phyloP scores from a whole-genome alignment of 23 tunicate genomes.

The Styela plicata region DNA sequence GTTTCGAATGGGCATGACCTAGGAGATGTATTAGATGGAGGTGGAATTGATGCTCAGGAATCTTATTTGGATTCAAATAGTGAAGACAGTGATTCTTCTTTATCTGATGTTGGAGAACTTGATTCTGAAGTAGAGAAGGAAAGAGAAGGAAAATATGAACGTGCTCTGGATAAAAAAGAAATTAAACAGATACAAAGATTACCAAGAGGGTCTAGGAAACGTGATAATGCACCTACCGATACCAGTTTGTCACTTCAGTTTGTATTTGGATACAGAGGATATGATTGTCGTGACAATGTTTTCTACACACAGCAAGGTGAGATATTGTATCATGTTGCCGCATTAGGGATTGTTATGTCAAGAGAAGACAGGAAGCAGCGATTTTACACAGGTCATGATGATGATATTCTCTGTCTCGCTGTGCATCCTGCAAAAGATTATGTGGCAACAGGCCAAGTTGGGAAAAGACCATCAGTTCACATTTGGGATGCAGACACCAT shows the following conservation, averaged over 20 bases:
- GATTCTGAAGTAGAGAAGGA: constrained; percentile 95
- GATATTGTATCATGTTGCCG: constrained; percentile 89
- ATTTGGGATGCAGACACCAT: constrained; percentile 71
- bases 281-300: constrained; percentile 96
- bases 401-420: constrained; percentile 84
- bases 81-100: constrained; percentile 78
- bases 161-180: constrained; percentile 78
- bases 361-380: constrained; percentile 45
- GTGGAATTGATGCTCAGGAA: constrained; percentile 2
- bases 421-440: constrained; percentile 85
- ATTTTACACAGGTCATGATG: constrained; percentile 92
- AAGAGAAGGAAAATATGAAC: constrained; percentile 79
- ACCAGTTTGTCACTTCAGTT: constrained; percentile 60
- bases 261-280: constrained; percentile 89
- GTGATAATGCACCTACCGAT: constrained; percentile 37
- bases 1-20: constrained; percentile 35
- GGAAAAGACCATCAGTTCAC: constrained; percentile 77
- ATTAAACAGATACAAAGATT: constrained; percentile 47
- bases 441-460: constrained; percentile 95
- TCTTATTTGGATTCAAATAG: constrained; percentile 65
- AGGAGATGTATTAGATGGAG: background rate
- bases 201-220: constrained; percentile 34
- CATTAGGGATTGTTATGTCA: constrained; percentile 68
- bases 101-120: constrained; percentile 88
- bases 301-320: constrained; percentile 83